Evolutionary conservation across 2,797 vertebrate genomes (phyloP).

Genomic region (Limnodromus scolopaceus): DNA sequence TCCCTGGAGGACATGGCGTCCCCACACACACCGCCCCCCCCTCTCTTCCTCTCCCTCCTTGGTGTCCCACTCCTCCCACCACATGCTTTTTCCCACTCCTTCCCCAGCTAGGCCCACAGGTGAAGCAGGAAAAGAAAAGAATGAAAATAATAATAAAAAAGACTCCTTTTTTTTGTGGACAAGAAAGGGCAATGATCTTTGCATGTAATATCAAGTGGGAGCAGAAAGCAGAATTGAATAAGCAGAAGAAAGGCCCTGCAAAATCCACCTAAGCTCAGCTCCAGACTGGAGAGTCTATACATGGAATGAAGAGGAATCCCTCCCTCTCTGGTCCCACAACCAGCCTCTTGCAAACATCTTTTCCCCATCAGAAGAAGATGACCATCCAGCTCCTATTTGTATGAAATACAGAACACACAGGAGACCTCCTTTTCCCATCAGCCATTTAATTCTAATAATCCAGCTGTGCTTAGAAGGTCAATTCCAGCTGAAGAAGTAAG

Average conservation of each 20-base stretch:
- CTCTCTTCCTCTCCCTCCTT: not conserved
- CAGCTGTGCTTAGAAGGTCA: not conserved
- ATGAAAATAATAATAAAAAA: not conserved
- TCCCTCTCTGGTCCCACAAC: not conserved
- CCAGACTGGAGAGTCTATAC: not conserved
- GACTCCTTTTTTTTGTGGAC: not conserved
- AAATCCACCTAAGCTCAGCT: not conserved
- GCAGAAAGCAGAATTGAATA: constrained; percentile 58
- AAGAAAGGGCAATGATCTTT: constrained; percentile 25
- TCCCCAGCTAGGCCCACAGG: constrained; percentile 59
- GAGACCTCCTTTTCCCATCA: not conserved
- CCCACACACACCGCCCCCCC: rapidly evolving
- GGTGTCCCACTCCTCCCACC: not conserved
- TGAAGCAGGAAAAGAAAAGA: constrained; percentile 49
- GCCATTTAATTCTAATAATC: not conserved
- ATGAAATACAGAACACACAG: not conserved
- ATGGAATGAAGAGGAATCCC: not conserved
- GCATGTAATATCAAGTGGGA: not conserved
- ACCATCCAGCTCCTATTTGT: not conserved
- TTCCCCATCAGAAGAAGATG: not conserved
- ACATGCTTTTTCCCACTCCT: constrained; percentile 1
- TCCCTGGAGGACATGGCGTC: constrained; percentile 59
- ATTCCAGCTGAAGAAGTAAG: not conserved
- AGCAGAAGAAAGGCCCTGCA: not conserved
- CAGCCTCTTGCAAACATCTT: not conserved